A percentile compares a stretch with the other conserved stretches of the same genome.
phyloP scores from a whole-genome alignment of 2,888 invertebrate species.

The Diarsia brunnea region DNA sequence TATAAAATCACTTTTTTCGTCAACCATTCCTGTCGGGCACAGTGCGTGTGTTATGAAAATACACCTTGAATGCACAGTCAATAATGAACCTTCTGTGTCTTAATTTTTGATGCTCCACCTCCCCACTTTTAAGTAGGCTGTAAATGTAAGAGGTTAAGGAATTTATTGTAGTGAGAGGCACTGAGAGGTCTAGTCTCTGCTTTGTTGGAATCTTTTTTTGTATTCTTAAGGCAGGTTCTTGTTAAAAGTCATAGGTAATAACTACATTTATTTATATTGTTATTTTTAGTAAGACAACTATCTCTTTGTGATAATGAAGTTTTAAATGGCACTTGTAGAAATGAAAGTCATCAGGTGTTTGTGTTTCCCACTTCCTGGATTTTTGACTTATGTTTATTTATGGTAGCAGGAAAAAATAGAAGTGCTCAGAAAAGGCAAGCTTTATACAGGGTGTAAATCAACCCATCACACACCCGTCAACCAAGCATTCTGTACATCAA shows the following conservation, averaged over 20 bases:
- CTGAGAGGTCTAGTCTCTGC: slow-evolving; percentile 26
- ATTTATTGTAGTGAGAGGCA: slow-evolving; percentile 45
- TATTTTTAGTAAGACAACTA: slow-evolving; percentile 33
- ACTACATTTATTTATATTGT: neutral
- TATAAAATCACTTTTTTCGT: neutral
- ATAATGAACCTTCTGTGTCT: slow-evolving; percentile 25
- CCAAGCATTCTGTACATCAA: too few species aligned
- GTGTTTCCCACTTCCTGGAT: neutral
- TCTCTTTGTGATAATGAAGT: slow-evolving; percentile 16
- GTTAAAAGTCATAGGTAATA: slow-evolving; percentile 8
- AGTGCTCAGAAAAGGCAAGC: neutral
- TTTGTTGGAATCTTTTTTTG: slow-evolving; percentile 25
- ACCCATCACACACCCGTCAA: too few species aligned
- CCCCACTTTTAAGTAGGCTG: slow-evolving; percentile 20
- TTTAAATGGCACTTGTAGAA: slow-evolving; percentile 7
- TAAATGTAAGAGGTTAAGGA: slow-evolving; percentile 58
- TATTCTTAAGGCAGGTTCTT: neutral
- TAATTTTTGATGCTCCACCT: neutral
- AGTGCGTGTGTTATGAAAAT: neutral
- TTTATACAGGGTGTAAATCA: too few species aligned
- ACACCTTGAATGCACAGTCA: neutral
- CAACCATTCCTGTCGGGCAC: neutral
- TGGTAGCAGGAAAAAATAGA: neutral
- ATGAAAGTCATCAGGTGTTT: neutral
- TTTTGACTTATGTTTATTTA: slow-evolving; percentile 1